A percentile compares a stretch with the other conserved stretches of the same genome.
Evolutionary conservation across 1,140 invertebrate species (phyloP).

Genomic region (Arctopsyche grandis): DNA sequence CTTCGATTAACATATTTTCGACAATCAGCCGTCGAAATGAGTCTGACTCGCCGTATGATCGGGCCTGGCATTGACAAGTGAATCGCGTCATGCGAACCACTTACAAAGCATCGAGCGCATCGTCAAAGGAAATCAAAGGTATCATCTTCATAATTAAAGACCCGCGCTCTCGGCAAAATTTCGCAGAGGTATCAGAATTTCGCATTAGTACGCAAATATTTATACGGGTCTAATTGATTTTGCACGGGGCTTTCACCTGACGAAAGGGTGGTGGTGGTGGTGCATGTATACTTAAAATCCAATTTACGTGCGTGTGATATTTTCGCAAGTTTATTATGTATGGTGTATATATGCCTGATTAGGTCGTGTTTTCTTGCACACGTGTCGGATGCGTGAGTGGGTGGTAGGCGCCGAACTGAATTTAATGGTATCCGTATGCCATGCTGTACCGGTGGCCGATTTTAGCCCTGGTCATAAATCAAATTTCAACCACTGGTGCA

Average conservation of each 20-base stretch:
- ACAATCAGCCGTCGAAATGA: no score
- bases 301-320: neutral
- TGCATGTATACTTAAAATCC: constrained; percentile 9
- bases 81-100: no score
- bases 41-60: no score
- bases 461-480: constrained; percentile 35
- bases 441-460: neutral
- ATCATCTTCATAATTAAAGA: neutral
- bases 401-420: neutral
- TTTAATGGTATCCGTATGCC: constrained; percentile 15
- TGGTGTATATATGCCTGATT: no score
- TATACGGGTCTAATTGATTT: constrained; percentile 23
- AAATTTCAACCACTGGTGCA: constrained; percentile 39
- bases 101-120: no score
- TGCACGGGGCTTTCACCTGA: neutral
- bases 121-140: neutral
- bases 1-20: no score
- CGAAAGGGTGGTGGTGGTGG: neutral
- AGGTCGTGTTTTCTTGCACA: no score
- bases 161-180: neutral
- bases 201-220: constrained; percentile 14
- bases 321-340: no score
- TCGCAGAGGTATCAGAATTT: neutral
- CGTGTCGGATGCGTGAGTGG: neutral
- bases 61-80: no score